Base-by-base conservation (phyloP, 2,797 vertebrate genomes). In the Rousettus madagascariensis region DNA sequence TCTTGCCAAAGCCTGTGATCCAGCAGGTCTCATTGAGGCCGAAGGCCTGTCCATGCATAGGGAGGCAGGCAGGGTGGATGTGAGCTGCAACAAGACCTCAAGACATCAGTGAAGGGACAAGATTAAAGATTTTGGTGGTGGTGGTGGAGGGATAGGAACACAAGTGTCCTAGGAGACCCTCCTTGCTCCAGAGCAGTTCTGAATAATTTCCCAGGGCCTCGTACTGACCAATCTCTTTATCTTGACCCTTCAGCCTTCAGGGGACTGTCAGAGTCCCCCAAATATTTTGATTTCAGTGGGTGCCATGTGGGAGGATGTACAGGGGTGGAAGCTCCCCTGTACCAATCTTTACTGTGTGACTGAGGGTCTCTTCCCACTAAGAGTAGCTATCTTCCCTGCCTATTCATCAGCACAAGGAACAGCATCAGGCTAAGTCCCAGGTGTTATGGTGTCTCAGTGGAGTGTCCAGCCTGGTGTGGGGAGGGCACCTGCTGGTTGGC, bases 1-100 rank as follows among this genome's bases (percentile, higher is more conserved):
- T 98, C 95, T 98, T 99, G 89, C 99, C 99, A 88, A 99, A 99
- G 83, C 99, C 99, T 0, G 99, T 98, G 94, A 99, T 99, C 99
- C 98, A 99, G 98, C 99, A 99, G 30, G 86, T 94, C 61, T 98
- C 97, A 80, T 98, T 98, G 0, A 97, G 93, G 69, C 68, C 36
- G 96, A 99, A 99, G 2, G 33, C 97, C 98, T 99, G 99, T 75
- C 98, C 98, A 0, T 96, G 93, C 96, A 93, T 97, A 86, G 99
- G 99, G 79, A 99, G 98, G 97, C 99, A 99, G 95, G 98, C 99
- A 3, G 99, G 99, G 91, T 98, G 99, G 61, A 99, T 95, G n/a
- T 98, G 97, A 75, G 98, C 99, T 99, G 98, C 20, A 65, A 97
- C 8, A 0, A 84, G 75, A 95, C 30, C 20, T n/a, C 51, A 12